Evolutionary conservation across 2,113 vertebrate species (phyloP), one percentile per base, ranked within the genome.

Genomic region (Stegastes partitus): DNA sequence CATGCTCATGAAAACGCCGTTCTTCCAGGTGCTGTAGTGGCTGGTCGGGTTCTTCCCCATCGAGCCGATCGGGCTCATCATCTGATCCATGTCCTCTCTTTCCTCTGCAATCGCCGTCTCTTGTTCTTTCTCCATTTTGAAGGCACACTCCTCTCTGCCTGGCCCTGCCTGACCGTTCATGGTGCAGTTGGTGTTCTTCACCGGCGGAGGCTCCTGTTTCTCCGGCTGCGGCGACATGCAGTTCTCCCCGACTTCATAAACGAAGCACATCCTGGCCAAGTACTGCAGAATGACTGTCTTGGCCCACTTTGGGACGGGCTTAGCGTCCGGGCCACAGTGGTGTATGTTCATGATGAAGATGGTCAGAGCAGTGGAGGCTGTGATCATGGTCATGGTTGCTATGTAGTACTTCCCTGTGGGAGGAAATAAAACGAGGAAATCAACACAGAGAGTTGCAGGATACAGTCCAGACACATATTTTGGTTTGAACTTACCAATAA

Each of bases 331-430:
- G 2, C 97, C 96, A 2, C 97, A 97, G 91, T 97, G 95, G 82
- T 98, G 96, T 67, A 97, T 84, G 65, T 96, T 97, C 96, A 97
- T 97, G 86, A 97, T 95, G 83, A 98, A 96, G 88, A 98, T 97
- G 74, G 97, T 98, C 68, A 97, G 79, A 0, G 96, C 95, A 0
- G 96, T 98, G 57, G 97, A 98, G 81, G 96, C 95, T 0, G 97
- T 97, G 85, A 97, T 95, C 96, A 98, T 96, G 45, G 97, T 96
- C 97, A 98, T 98, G 3, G 96, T 98, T 72, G 96, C 96, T 8
- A 98, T 97, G 91, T 97, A 98, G 86, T 98, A 98, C 65, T 97
- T 98, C 47, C 97, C 97, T 98, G 91, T 0, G 62, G 69, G 79
- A 28, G 0, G 18, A 54, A 51, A 79, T 1, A 18, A 79, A 2